These are phyloP conservation scores for Philotrypesis tridentata DNA, from an alignment of 1,140 invertebrate genomes.

Conservation along the genomic window DNA sequence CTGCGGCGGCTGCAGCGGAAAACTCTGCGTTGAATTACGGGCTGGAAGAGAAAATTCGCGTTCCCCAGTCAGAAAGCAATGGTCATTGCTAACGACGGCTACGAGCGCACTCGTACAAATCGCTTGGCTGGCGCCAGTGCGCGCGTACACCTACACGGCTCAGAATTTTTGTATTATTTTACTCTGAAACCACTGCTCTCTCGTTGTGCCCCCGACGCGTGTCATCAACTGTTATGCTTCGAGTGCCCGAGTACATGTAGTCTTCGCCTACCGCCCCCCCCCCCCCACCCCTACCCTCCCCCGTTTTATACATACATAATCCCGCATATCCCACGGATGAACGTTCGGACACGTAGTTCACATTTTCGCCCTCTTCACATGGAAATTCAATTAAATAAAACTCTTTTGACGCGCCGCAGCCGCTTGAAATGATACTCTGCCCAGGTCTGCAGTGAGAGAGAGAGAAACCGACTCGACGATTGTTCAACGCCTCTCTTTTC, in stretches of 20 bases:
- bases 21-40: conserved; percentile 9
- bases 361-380: conserved; percentile 1
- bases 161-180: conserved; percentile 32
- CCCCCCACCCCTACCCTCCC: too few relatives aligned
- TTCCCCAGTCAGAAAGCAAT: conserved; percentile 30
- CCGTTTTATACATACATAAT: conserved; percentile 8
- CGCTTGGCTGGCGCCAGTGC: conserved; percentile 13
- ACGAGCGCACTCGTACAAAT: conserved; percentile 23
- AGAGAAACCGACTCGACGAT: too few relatives aligned
- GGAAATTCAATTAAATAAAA: neutral
- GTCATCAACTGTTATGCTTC: conserved; percentile 24
- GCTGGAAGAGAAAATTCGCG: conserved; percentile 6
- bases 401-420: neutral
- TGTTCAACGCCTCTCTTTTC: too few relatives aligned
- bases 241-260: conserved; percentile 4
- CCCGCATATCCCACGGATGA: neutral
- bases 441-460: too few relatives aligned
- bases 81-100: conserved; percentile 37
- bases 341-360: conserved; percentile 9
- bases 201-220: conserved; percentile 10
- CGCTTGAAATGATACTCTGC: too few relatives aligned
- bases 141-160: too few relatives aligned
- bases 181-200: conserved; percentile 14
- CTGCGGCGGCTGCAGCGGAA: neutral
- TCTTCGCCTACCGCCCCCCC: too few relatives aligned